Conservation (phyloP, 2,888 invertebrate genomes). For the Lycophotia porphyrea region DNA sequence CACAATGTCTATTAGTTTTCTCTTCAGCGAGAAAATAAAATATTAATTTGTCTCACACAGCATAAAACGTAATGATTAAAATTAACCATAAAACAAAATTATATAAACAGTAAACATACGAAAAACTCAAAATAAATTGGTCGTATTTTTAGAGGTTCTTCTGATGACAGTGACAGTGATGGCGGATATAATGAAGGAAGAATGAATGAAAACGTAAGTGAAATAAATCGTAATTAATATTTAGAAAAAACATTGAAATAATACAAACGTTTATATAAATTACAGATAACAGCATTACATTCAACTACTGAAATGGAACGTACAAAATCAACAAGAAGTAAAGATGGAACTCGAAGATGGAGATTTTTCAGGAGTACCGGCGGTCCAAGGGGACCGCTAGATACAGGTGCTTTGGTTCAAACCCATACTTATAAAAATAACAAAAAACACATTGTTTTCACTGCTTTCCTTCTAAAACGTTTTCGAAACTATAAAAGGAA, state of each 20-base stretch:
- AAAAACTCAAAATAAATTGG: too few relatives aligned
- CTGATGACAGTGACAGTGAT: conserved; percentile 75
- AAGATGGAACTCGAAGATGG: conserved; percentile 27
- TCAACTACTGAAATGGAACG: not conserved
- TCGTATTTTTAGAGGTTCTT: conserved; percentile 72
- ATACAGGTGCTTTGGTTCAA: conserved; percentile 22
- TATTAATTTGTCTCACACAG: too few relatives aligned
- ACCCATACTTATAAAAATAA: not conserved
- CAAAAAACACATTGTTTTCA: not conserved
- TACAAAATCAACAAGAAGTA: not conserved
- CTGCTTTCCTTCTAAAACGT: conserved; percentile 14
- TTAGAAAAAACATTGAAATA: not conserved
- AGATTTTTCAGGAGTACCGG: conserved; percentile 13
- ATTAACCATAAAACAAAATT: too few relatives aligned
- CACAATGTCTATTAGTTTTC: too few relatives aligned
- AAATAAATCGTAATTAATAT: not conserved
- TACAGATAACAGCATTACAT: conserved; percentile 30
- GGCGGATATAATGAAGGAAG: conserved; percentile 38
- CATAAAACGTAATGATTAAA: too few relatives aligned
- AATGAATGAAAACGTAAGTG: conserved; percentile 40
- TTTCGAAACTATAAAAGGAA: conserved; percentile 26
- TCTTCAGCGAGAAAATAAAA: too few relatives aligned
- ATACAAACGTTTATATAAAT: not conserved
- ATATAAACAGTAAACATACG: too few relatives aligned
- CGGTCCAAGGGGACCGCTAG: not conserved